Conservation (phyloP, 1,140 invertebrate genomes). For the Bicyclus anynana region DNA sequence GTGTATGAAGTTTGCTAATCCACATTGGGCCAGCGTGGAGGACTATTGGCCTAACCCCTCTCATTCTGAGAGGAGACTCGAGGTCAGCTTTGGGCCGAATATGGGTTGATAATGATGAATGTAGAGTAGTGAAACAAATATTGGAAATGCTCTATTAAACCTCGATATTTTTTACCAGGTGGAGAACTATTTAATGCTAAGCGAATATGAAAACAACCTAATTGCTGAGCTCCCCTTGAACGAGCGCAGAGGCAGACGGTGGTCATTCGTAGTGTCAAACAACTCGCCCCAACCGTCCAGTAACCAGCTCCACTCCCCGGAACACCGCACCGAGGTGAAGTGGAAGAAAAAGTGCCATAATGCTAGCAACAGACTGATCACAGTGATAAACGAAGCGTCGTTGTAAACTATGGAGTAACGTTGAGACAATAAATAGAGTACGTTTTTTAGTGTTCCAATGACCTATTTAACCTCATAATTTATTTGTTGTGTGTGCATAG, state of each 20-base stretch:
- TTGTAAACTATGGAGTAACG: conserved; percentile 55
- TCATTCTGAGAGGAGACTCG: no score
- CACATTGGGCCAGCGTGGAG: no score
- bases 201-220: conserved; percentile 91
- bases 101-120: no score
- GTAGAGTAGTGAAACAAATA: no score
- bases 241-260: conserved; percentile 82
- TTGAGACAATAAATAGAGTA: conserved; percentile 71
- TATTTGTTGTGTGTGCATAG: conserved; percentile 71
- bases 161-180: conserved; percentile 56
- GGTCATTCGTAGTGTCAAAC: conserved; percentile 79
- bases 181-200: conserved; percentile 91
- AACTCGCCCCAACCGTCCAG: conserved; percentile 46
- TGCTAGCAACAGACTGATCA: conserved; percentile 81
- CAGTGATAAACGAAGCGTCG: conserved; percentile 85
- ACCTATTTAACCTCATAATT: conserved; percentile 76
- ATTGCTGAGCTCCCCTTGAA: conserved; percentile 87
- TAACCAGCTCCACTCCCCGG: conserved; percentile 33
- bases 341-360: conserved; percentile 76
- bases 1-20: no score
- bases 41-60: no score
- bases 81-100: no score
- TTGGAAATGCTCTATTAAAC: no score
- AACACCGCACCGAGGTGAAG: conserved; percentile 59
- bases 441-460: conserved; percentile 47